A percentile compares a stretch with the other conserved stretches of the same genome.
Evolutionary conservation across 2,888 invertebrate genomes (phyloP).

Genomic region (Lasioglossum malachurum): DNA sequence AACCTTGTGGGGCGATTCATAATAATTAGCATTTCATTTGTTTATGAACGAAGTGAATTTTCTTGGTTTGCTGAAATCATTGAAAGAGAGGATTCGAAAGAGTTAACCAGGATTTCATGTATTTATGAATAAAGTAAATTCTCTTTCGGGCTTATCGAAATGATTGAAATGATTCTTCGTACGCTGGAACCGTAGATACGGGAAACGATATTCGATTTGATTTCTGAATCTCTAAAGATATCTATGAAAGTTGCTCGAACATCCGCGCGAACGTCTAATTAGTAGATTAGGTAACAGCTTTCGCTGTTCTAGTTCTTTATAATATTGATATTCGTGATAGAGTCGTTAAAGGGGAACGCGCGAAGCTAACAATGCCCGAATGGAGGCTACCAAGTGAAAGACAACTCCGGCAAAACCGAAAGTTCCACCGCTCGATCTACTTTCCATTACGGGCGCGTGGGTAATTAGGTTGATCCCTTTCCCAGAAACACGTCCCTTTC

Average conservation of each 20-base stretch:
- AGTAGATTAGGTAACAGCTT: background rate
- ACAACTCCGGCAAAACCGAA: constrained; percentile 80
- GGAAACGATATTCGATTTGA: background rate
- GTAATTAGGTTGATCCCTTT: constrained; percentile 69
- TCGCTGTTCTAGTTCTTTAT: background rate
- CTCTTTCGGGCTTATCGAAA: too few relatives aligned
- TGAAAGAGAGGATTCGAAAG: too few relatives aligned
- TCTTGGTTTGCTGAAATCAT: too few relatives aligned
- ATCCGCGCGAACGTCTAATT: background rate
- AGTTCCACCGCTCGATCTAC: constrained; percentile 80
- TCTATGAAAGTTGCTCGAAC: background rate
- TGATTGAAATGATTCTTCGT: background rate
- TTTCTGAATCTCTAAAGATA: background rate
- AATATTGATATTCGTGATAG: constrained; percentile 10
- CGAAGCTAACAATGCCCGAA: constrained; percentile 37
- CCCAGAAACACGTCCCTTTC: constrained; percentile 2
- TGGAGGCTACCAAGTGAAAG: constrained; percentile 78
- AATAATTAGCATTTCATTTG: background rate
- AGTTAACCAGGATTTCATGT: too few relatives aligned
- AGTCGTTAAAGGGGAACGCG: constrained; percentile 20
- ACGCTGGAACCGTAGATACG: background rate
- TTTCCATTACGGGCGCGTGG: constrained; percentile 77
- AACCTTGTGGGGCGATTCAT: background rate
- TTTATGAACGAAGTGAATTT: too few relatives aligned
- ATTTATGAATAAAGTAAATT: too few relatives aligned